Evolutionary conservation across 2,888 invertebrate species (phyloP).

Genomic region (Amiota minor): DNA sequence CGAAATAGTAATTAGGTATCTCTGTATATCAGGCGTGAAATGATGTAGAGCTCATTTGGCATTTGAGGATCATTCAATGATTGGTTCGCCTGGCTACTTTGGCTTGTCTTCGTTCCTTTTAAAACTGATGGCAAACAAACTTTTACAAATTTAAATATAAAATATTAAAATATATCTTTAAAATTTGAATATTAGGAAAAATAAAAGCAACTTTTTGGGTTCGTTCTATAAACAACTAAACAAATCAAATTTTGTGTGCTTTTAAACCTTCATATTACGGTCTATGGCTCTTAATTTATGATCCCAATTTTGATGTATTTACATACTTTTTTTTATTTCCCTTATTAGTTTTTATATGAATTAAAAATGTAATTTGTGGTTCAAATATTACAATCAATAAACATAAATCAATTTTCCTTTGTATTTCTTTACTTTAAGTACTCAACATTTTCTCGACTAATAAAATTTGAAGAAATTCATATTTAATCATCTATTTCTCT

Average conservation of each 20-base stretch:
- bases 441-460: neutral
- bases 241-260: constrained; percentile 11
- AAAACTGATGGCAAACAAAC: too few relatives aligned
- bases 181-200: too few relatives aligned
- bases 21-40: constrained; percentile 49
- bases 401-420: too few relatives aligned
- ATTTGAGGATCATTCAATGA: constrained; percentile 26
- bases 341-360: too few relatives aligned
- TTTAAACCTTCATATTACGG: constrained; percentile 37
- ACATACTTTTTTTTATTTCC: too few relatives aligned
- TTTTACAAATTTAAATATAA: too few relatives aligned
- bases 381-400: too few relatives aligned
- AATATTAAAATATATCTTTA: too few relatives aligned
- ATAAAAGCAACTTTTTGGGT: neutral
- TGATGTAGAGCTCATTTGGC: constrained; percentile 26
- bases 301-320: constrained; percentile 53
- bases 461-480: constrained; percentile 1
- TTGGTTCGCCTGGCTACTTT: constrained; percentile 22
- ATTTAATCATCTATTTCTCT: constrained; percentile 40
- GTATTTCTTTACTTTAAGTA: neutral
- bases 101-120: neutral
- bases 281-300: constrained; percentile 62
- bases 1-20: constrained; percentile 45
- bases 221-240: neutral
- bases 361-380: too few relatives aligned